Evolutionary conservation across 2,888 invertebrate species (phyloP).

Genomic region (Drosophila limbata): DNA sequence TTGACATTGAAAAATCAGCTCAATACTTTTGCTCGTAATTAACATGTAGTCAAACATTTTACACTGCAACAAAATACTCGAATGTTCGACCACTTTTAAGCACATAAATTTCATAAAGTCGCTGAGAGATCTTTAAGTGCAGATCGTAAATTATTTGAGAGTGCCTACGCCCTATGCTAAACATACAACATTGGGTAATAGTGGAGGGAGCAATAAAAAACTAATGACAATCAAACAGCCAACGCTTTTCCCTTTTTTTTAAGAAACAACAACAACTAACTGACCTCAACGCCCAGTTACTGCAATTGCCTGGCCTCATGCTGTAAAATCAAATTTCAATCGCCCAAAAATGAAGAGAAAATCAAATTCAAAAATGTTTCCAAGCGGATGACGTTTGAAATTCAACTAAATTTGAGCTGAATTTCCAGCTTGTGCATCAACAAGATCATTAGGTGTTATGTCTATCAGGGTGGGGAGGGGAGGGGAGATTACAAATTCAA

Average conservation of each 20-base stretch:
- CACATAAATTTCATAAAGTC: conserved; percentile 23
- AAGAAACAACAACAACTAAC: conserved; percentile 3
- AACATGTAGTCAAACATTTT: conserved; percentile 37
- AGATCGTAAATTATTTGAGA: conserved; percentile 7
- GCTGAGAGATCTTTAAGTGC: conserved; percentile 2
- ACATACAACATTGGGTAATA: conserved; percentile 49
- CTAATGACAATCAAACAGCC: conserved; percentile 39
- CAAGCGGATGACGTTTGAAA: conserved; percentile 53
- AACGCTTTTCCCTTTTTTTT: conserved; percentile 52
- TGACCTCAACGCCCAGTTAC: conserved; percentile 50
- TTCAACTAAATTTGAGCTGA: conserved; percentile 3
- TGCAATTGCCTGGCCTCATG: no score
- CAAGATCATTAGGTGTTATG: conserved; percentile 68
- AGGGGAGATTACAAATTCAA: conserved; percentile 56
- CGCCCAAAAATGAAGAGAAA: conserved; percentile 29
- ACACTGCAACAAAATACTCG: conserved; percentile 38
- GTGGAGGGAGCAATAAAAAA: conserved; percentile 19
- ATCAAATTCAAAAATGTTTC: conserved; percentile 56
- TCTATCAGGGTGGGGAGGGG: conserved; percentile 26
- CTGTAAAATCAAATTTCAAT: conserved; percentile 44
- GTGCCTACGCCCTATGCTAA: conserved; percentile 56
- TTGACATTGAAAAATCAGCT: conserved; percentile 48
- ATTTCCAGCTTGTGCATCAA: conserved; percentile 38
- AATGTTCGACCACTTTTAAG: background rate
- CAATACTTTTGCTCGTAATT: no score